These are phyloP conservation scores for Macrophya annulata DNA, from an alignment of 2,888 invertebrate genomes.

Conservation along the genomic window DNA sequence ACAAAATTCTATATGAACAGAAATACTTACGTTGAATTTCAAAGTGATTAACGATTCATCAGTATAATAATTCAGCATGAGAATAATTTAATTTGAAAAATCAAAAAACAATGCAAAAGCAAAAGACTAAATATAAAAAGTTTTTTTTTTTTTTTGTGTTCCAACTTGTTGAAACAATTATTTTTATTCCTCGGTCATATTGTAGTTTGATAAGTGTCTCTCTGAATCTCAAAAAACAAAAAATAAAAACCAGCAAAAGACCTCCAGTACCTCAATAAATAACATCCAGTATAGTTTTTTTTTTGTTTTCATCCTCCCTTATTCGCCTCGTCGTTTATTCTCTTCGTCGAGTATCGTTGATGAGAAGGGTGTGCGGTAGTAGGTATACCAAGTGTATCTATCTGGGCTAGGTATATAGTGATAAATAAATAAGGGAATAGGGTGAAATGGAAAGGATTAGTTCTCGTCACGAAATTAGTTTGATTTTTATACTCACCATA, in stretches of 20 bases:
- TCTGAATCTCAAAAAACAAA: not conserved
- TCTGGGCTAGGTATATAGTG: not conserved
- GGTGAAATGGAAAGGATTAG: slow-evolving; percentile 5
- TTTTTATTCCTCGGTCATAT: not conserved
- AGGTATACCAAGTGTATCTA: not conserved
- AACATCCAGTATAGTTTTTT: slow-evolving; percentile 7
- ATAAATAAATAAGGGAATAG: slow-evolving; percentile 27
- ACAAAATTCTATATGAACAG: too few species aligned
- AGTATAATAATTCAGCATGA: not conserved
- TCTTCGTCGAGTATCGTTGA: slow-evolving; percentile 13
- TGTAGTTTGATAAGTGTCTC: not conserved
- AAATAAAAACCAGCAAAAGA: not conserved
- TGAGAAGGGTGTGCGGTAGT: not conserved
- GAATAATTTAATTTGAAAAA: not conserved
- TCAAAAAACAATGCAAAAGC: too few species aligned
- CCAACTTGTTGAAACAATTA: not conserved
- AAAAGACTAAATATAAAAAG: too few species aligned
- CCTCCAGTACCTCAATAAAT: not conserved
- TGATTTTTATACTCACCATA: not conserved
- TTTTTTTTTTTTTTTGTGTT: too few species aligned
- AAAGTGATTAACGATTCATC: too few species aligned
- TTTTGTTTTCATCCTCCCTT: not conserved
- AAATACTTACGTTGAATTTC: too few species aligned
- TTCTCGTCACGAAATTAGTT: slow-evolving; percentile 13
- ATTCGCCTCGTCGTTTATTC: not conserved